phyloP scores from a whole-genome alignment of 2,113 vertebrate species.

The Serinus canaria region DNA sequence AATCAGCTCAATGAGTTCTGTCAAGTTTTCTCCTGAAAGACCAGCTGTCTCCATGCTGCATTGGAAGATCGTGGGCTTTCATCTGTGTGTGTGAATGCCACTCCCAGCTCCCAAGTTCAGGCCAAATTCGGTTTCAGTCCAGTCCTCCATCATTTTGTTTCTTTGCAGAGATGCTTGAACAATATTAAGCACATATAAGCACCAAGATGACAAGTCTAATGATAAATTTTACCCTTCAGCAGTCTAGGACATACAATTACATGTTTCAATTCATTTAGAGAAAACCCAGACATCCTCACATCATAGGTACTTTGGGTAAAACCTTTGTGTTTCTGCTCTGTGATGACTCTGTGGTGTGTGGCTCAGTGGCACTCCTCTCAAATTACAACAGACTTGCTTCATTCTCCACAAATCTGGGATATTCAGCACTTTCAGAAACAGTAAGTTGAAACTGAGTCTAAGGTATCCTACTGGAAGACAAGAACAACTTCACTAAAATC shows the following conservation, averaged over 20 bases:
- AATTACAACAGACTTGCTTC: neutral
- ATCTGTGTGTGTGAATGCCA: neutral
- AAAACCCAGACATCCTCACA: neutral
- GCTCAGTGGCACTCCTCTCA: neutral
- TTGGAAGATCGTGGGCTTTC: neutral
- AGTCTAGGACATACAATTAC: neutral
- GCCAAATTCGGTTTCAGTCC: neutral
- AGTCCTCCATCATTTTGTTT: neutral
- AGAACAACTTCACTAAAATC: neutral
- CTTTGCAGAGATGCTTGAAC: neutral
- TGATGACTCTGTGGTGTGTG: neutral
- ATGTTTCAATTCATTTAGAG: neutral
- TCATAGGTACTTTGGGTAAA: neutral
- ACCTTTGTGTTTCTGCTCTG: neutral
- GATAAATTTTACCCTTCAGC: neutral
- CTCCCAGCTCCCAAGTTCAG: neutral
- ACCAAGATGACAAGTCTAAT: neutral
- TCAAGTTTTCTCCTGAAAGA: neutral
- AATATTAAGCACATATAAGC: neutral
- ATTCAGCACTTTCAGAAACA: neutral
- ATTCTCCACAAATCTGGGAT: neutral
- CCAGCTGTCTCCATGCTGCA: fast-evolving
- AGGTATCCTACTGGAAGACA: neutral
- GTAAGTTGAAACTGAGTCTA: neutral
- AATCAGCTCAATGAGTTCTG: neutral